Percentiles rank a stretch among this genome's conserved stretches.
phyloP scores from a whole-genome alignment of 2,888 invertebrate genomes.

The Amphipoea lucens region DNA sequence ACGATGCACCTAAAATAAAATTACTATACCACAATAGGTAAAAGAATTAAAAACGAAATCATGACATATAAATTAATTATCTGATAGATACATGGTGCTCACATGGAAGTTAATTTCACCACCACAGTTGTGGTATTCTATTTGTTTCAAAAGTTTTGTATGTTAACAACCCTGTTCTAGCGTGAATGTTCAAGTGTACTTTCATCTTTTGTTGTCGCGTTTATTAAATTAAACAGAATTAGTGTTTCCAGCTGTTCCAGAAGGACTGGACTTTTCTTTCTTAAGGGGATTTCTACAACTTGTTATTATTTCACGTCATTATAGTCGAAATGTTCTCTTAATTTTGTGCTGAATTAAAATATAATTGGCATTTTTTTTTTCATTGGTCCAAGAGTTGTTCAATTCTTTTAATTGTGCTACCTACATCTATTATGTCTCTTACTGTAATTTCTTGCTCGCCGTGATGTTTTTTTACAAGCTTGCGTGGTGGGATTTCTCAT shows the following conservation, averaged over 20 bases:
- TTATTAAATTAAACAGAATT: conserved; percentile 64
- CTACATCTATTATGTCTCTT: background rate
- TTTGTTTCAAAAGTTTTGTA: background rate
- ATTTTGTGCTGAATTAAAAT: background rate
- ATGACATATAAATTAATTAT: too few relatives aligned
- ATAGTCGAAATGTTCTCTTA: background rate
- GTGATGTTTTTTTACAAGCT: background rate
- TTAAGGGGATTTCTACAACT: conserved; percentile 10
- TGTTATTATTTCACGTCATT: conserved; percentile 21
- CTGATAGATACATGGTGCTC: too few relatives aligned
- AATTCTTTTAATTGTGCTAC: background rate
- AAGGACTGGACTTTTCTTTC: conserved; percentile 39
- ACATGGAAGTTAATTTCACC: background rate
- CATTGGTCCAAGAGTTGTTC: background rate
- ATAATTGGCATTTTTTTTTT: background rate
- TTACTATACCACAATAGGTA: too few relatives aligned
- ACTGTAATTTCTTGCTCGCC: background rate
- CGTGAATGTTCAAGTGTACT: conserved; percentile 40
- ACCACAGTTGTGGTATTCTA: background rate
- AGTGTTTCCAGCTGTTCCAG: conserved; percentile 57
- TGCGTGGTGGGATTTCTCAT: background rate
- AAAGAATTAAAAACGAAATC: too few relatives aligned
- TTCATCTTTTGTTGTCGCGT: conserved; percentile 55
- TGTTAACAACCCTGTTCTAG: conserved; percentile 54
- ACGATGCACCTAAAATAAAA: too few relatives aligned